Evolutionary conservation across 2,888 invertebrate genomes (phyloP), one percentile per base, ranked within the genome.

Genomic region (Chirona hameri): DNA sequence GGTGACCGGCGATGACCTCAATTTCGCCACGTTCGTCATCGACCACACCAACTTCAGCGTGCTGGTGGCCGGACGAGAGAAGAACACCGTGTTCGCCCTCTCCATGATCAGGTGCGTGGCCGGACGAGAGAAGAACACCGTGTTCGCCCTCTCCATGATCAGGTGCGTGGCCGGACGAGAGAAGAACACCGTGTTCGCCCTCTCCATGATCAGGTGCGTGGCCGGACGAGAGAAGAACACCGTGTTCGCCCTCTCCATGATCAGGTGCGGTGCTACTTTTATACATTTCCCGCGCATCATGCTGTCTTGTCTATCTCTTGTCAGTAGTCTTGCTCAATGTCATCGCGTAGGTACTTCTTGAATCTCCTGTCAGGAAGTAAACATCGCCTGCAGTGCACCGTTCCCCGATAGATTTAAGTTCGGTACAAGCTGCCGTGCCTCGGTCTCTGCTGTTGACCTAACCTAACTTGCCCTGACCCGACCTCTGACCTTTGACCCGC

Each of bases 91-190:
- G 5, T 90, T 93, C 85, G 92, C 95, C 0, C 92, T 95, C 10
- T 93, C 94, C 3, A 88, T 96, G 21, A 95, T 96, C 87, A 96
- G 96, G 93, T 93, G 88, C 88, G 89, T 95, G 2, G 92, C 95
- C 0, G 92, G 93, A 87, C 91, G 93, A 83, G 90, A 90, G 57
- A 90, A 91, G 82, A 95, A 95, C 86, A 95, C 95, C 0, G 93
- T 96, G 5, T 90, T 93, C 85, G 92, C 95, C 0, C 92, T 95
- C 10, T 93, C 94, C 3, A 88, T n/a, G n/a, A n/a, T n/a, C n/a
- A n/a, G n/a, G n/a, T n/a, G n/a, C n/a, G 92, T 95, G 2, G 92
- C 95, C 0, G 92, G 93, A 87, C 91, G 93, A 83, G 90, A 90
- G 57, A 90, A 91, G 82, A 95, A 95, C 86, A 95, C 95, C 0